Conservation (phyloP, 2,113 vertebrate genomes). For the Chamaea fasciata region DNA sequence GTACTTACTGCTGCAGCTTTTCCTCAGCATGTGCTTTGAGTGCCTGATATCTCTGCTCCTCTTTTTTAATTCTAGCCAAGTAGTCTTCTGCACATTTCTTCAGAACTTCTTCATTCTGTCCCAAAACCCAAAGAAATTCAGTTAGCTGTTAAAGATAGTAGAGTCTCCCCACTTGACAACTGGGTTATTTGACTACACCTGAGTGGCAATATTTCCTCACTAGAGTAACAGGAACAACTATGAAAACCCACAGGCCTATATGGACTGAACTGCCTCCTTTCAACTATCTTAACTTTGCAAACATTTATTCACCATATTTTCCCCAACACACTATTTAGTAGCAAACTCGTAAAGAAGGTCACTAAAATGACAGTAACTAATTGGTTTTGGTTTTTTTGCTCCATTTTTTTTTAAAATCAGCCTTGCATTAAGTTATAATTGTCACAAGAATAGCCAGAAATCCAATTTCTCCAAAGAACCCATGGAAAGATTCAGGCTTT, state of each 20-base stretch:
- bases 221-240: not conserved
- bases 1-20: slow-evolving; percentile 82
- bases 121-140: not conserved
- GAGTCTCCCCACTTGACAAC: not conserved
- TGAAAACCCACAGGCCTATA: not conserved
- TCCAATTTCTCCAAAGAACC: not conserved
- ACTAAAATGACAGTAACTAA: not conserved
- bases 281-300: not conserved
- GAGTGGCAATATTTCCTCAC: not conserved
- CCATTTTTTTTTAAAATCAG: accelerated
- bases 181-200: not conserved
- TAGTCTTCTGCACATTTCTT: slow-evolving; percentile 86
- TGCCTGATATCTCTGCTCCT: slow-evolving; percentile 85
- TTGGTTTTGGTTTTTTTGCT: not conserved
- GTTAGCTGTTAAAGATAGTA: not conserved
- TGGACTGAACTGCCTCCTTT: not conserved
- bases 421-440: not conserved
- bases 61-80: slow-evolving; percentile 78
- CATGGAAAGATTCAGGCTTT: not conserved
- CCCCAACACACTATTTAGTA: not conserved
- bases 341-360: not conserved
- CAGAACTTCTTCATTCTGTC: slow-evolving; percentile 87
- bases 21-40: slow-evolving; percentile 91
- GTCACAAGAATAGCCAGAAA: not conserved
- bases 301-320: not conserved